These are phyloP conservation scores for Dyspetes luteomarginatus DNA, from an alignment of 2,888 invertebrate species.

Conservation along the genomic window DNA sequence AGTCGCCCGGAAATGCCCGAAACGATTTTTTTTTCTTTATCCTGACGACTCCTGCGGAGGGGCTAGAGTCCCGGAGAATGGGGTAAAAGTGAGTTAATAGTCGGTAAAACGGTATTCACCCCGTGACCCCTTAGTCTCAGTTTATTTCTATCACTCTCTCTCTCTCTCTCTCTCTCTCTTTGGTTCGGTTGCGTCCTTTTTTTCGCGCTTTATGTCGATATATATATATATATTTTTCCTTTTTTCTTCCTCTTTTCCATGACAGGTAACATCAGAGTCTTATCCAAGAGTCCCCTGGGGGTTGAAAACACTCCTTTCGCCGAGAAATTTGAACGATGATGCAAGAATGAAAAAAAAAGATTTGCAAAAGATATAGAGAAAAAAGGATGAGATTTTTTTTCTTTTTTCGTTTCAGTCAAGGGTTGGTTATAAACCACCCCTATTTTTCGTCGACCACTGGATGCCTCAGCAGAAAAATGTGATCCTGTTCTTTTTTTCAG, in stretches of 20 bases:
- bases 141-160: conserved; percentile 59
- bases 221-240: conserved; percentile 35
- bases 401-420: conserved; percentile 5
- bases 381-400: conserved; percentile 13
- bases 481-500: conserved; percentile 15
- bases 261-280: conserved; percentile 55
- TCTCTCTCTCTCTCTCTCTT: conserved; percentile 54
- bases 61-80: conserved; percentile 71
- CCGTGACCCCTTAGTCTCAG: conserved; percentile 77
- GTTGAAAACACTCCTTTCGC: conserved; percentile 71
- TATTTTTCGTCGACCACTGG: conserved; percentile 4
- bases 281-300: conserved; percentile 43
- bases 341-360: conserved; percentile 48
- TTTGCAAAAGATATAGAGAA: conserved; percentile 56
- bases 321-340: conserved; percentile 79
- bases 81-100: conserved; percentile 84
- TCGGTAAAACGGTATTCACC: conserved; percentile 83
- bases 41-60: conserved; percentile 60
- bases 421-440: conserved; percentile 35
- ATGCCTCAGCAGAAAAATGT: background rate
- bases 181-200: background rate
- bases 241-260: conserved; percentile 43
- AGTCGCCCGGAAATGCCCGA: conserved; percentile 68
- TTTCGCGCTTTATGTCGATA: conserved; percentile 15
- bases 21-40: conserved; percentile 66